These are phyloP conservation scores for Drosophila micromelanica DNA, from an alignment of 1,140 invertebrate genomes.

Conservation along the genomic window DNA sequence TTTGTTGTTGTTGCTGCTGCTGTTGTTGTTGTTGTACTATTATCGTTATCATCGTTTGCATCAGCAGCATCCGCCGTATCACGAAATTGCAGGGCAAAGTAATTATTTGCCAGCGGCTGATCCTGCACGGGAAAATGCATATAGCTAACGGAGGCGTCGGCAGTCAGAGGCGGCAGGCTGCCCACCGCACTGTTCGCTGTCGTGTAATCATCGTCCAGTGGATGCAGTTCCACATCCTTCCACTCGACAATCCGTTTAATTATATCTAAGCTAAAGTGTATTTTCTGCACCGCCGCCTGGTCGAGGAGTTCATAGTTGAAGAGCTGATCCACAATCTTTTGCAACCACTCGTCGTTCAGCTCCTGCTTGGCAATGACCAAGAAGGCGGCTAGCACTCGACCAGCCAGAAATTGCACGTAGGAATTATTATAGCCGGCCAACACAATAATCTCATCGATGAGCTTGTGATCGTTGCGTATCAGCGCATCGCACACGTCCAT, in stretches of 20 bases:
- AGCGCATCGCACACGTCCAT: slow-evolving; percentile 92
- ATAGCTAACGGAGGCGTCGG: slow-evolving; percentile 64
- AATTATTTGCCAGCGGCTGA: slow-evolving; percentile 76
- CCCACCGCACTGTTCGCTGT: slow-evolving; percentile 26
- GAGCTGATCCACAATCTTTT: slow-evolving; percentile 89
- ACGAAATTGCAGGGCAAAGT: slow-evolving; percentile 80
- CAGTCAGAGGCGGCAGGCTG: slow-evolving; percentile 5
- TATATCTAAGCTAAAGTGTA: slow-evolving; percentile 93
- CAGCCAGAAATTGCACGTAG: slow-evolving; percentile 92
- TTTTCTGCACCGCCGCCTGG: slow-evolving; percentile 87
- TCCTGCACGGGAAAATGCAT: slow-evolving; percentile 76
- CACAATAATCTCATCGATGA: slow-evolving; percentile 93
- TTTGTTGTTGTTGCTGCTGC: slow-evolving; percentile 24
- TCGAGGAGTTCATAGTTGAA: slow-evolving; percentile 86
- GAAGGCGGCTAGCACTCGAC: slow-evolving; percentile 92
- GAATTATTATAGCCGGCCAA: slow-evolving; percentile 91
- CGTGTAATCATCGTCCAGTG: slow-evolving; percentile 88
- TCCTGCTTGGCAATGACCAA: slow-evolving; percentile 92
- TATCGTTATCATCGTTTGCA: slow-evolving; percentile 25
- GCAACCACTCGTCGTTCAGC: slow-evolving; percentile 91
- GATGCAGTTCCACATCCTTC: slow-evolving; percentile 93
- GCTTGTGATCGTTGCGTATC: slow-evolving; percentile 91
- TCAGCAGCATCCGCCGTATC: slow-evolving; percentile 36
- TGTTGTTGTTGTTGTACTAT: slow-evolving; percentile 14
- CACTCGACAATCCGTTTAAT: slow-evolving; percentile 94